A percentile compares a stretch with the other conserved stretches of the same genome.
phyloP scores from a whole-genome alignment of 2,797 vertebrate genomes.

The Harpagifer antarcticus region DNA sequence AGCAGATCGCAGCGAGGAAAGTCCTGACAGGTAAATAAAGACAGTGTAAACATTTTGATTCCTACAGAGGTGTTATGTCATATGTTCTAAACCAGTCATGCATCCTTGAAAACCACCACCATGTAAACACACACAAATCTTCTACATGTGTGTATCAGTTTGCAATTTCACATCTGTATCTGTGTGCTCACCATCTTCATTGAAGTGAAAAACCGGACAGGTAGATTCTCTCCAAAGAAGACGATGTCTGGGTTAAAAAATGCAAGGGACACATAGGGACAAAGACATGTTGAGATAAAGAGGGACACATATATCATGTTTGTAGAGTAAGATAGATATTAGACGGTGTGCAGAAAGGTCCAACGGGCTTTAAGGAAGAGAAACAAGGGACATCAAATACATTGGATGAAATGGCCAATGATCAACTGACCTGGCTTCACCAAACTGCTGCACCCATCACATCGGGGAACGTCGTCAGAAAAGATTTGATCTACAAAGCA shows the following conservation, averaged over 20 bases:
- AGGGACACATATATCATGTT: background rate
- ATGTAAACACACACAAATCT: no score
- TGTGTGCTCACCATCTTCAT: constrained; percentile 87
- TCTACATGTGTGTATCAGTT: no score
- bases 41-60: background rate
- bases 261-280: background rate
- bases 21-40: constrained; percentile 80
- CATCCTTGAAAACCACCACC: background rate
- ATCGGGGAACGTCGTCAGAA: constrained; percentile 88
- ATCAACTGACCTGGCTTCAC: constrained; percentile 90
- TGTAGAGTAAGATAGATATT: background rate
- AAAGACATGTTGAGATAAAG: background rate
- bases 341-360: no score
- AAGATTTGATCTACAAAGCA: constrained; percentile 88
- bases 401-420: background rate
- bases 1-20: constrained; percentile 91
- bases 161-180: no score
- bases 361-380: background rate
- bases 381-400: background rate
- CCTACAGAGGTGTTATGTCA: constrained; percentile 1
- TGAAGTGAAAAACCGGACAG: constrained; percentile 90
- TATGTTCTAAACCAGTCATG: background rate
- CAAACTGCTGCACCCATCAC: constrained; percentile 89
- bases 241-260: constrained; percentile 87
- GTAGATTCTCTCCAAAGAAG: constrained; percentile 93